Evolutionary conservation across 2,888 invertebrate genomes (phyloP).

Genomic region (Corythucha ciliata): DNA sequence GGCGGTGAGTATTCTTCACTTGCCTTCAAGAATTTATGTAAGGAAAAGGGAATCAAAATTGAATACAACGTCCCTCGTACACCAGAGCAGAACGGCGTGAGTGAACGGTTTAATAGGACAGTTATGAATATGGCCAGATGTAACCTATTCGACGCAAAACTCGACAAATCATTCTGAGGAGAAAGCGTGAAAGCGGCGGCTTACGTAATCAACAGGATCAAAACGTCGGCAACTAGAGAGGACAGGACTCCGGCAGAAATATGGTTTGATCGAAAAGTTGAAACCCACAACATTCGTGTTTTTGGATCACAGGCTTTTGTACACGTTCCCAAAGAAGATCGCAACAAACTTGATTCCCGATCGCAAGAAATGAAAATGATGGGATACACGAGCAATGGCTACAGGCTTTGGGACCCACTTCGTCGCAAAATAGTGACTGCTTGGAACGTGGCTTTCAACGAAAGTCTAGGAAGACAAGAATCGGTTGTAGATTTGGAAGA

Average conservation of each 20-base stretch:
- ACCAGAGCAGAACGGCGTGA: constrained; percentile 12
- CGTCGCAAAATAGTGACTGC: background rate
- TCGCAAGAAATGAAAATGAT: no score
- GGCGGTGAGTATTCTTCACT: constrained; percentile 1
- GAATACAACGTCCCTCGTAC: constrained; percentile 2
- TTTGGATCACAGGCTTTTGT: constrained; percentile 1
- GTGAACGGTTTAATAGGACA: constrained; percentile 9
- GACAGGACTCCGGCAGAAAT: background rate
- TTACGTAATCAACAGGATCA: background rate
- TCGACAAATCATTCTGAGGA: background rate
- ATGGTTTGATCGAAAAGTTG: background rate
- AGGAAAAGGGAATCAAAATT: background rate
- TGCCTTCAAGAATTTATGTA: background rate
- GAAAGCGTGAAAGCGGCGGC: background rate
- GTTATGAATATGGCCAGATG: background rate
- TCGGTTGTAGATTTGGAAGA: no score
- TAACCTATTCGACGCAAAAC: background rate
- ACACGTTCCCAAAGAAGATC: constrained; percentile 1
- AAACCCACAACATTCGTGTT: background rate
- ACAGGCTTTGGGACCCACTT: background rate
- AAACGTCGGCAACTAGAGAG: background rate
- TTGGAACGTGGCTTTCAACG: background rate
- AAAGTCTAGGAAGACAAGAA: background rate
- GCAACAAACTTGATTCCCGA: no score
- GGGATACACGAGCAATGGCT: constrained; percentile 4